Conservation (phyloP, 2,888 invertebrate species). For the Lacanobia oleracea region DNA sequence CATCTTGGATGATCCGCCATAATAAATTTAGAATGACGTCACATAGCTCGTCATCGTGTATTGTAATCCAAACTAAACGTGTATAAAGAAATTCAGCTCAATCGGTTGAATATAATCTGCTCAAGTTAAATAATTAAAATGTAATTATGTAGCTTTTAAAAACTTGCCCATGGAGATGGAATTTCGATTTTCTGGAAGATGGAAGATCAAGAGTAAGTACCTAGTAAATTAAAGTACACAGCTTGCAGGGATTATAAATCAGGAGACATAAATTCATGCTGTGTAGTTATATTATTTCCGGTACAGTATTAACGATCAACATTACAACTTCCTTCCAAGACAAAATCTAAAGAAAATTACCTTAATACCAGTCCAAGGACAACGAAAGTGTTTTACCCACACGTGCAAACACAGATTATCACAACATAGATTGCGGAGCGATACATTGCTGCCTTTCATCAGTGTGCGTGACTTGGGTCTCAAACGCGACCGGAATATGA, state of each 20-base stretch:
- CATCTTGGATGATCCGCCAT: too few species aligned
- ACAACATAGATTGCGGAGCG: conserved; percentile 48
- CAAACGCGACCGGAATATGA: conserved; percentile 47
- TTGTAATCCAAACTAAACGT: too few species aligned
- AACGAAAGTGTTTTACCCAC: conserved; percentile 27
- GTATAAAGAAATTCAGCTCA: too few species aligned
- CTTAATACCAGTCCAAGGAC: conserved; percentile 31
- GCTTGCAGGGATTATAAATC: not conserved
- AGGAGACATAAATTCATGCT: not conserved
- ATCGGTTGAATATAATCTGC: too few species aligned
- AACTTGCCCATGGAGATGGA: too few species aligned
- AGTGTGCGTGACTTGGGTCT: conserved; percentile 44
- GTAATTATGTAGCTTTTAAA: too few species aligned
- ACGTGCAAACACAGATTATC: conserved; percentile 37
- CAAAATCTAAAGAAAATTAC: conserved; percentile 29
- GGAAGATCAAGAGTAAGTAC: too few species aligned
- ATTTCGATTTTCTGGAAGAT: too few species aligned
- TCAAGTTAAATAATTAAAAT: too few species aligned
- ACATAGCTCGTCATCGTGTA: too few species aligned
- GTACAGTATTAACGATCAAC: not conserved
- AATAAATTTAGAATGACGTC: too few species aligned
- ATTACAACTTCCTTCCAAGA: not conserved
- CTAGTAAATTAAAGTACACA: too few species aligned
- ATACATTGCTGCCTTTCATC: conserved; percentile 60
- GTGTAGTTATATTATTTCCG: not conserved